Evolutionary conservation across 2,888 invertebrate species (phyloP), one percentile per base, ranked within the genome.

Genomic region (Nymphalis polychloros): DNA sequence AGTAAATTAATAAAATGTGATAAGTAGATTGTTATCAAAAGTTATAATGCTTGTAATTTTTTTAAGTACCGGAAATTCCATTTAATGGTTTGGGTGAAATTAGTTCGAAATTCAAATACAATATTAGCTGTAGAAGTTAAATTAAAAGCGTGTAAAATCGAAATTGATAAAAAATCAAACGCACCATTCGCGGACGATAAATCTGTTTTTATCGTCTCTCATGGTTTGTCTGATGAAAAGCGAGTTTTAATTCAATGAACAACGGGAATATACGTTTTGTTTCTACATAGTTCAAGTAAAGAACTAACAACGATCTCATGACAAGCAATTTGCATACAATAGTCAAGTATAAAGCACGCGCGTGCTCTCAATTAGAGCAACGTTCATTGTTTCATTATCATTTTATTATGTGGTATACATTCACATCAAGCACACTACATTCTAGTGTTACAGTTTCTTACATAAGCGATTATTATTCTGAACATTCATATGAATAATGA

Each of bases 301-400:
- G 68, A 59, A 63, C 47, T 61, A 69, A 61, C 66, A 67, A 59
- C 64, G 59, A 71, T 72, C 66, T 70, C 68, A 67, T 64, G 66
- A 66, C 63, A 67, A 41, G 65, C 68, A 78, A 88, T 91, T 90
- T 83, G 77, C 89, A 90, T 86, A 90, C 91, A 91, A 91, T 91
- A 79, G 83, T 74, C 68, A 73, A 74, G 82, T 78, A 81, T 83
- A 84, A 81, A 81, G 83, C 85, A 84, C 83, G 88, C 89, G 85
- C 90, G 90, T 89, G 91, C 87, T 84, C 83, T 81, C 81, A 82
- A 82, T 86, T 80, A 77, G 78, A 87, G 87, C 87, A 89, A 88
- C 87, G 83, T 83, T 85, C 82, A 84, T 85, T 88, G 88, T 88
- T 87, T 81, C 73, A 68, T 76, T 77, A 75, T 62, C 57, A 69